These are phyloP conservation scores for Mesodorylaimus sp. DNA, from an alignment of 2,888 invertebrate species.

Conservation along the genomic window DNA sequence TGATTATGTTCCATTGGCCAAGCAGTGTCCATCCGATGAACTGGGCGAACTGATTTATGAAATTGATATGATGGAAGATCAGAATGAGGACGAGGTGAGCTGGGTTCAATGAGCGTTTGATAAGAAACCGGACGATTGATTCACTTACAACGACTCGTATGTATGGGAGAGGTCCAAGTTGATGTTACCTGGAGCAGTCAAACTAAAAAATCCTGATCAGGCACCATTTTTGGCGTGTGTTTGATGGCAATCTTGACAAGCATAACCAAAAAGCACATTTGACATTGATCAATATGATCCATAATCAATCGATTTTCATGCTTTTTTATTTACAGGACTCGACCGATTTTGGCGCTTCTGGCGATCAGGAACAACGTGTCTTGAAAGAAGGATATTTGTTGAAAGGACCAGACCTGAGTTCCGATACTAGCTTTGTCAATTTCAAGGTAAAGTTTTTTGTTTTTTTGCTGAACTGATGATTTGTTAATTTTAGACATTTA, in stretches of 20 bases:
- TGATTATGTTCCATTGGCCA: constrained; percentile 64
- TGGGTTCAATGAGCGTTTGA: constrained; percentile 8
- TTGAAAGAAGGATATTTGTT: constrained; percentile 66
- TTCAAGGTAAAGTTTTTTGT: constrained; percentile 48
- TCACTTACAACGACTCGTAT: too few species aligned
- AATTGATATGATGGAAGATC: constrained; percentile 58
- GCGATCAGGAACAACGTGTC: neutral
- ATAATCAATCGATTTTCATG: too few species aligned
- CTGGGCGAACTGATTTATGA: constrained; percentile 70
- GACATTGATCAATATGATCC: too few species aligned
- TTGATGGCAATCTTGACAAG: too few species aligned
- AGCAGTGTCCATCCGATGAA: constrained; percentile 38
- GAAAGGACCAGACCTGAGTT: constrained; percentile 74
- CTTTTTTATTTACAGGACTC: constrained; percentile 4
- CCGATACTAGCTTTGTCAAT: constrained; percentile 64
- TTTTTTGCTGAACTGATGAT: constrained; percentile 4
- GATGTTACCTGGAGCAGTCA: too few species aligned
- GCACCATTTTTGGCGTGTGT: too few species aligned
- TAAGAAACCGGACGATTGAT: too few species aligned
- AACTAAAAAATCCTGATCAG: too few species aligned
- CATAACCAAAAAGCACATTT: too few species aligned
- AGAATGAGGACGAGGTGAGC: constrained; percentile 53
- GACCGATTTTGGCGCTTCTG: neutral
- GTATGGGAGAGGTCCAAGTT: too few species aligned
- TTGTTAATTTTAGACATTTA: constrained; percentile 47